Percentiles rank a stretch among this genome's conserved stretches.
These are phyloP conservation scores for Brachycybe producta DNA, from an alignment of 2,888 invertebrate genomes.

Conservation along the genomic window DNA sequence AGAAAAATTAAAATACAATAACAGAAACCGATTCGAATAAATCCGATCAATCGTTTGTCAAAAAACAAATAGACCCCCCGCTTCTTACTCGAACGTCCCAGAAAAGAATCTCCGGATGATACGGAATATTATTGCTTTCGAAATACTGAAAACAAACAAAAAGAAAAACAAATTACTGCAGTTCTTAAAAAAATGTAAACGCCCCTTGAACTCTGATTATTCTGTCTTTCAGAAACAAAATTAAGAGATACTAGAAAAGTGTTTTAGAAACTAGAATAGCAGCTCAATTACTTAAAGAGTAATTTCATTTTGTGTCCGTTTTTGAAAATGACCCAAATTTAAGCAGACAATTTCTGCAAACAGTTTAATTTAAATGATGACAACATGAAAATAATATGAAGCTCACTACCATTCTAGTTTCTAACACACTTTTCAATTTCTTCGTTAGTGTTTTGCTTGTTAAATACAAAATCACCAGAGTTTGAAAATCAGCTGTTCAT, in stretches of 20 bases:
- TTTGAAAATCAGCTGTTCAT: too few species aligned
- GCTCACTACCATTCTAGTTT: too few species aligned
- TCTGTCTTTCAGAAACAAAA: too few species aligned
- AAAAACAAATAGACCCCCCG: too few species aligned
- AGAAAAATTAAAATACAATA: neutral
- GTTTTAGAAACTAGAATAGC: neutral
- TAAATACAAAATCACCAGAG: too few species aligned
- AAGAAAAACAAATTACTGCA: slow-evolving; percentile 4
- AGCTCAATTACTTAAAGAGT: neutral
- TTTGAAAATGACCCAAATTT: neutral
- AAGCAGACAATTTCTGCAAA: too few species aligned
- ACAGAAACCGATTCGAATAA: slow-evolving; percentile 6
- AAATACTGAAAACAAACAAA: slow-evolving; percentile 49
- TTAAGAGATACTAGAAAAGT: neutral
- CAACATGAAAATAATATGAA: too few species aligned
- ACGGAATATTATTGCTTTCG: slow-evolving; percentile 73
- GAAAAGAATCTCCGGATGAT: slow-evolving; percentile 89
- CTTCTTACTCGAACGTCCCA: slow-evolving; percentile 80
- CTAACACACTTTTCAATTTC: too few species aligned
- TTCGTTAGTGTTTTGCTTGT: too few species aligned
- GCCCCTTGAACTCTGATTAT: too few species aligned
- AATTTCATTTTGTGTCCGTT: neutral
- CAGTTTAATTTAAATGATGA: too few species aligned
- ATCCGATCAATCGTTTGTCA: slow-evolving; percentile 4
- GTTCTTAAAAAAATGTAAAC: too few species aligned